Percentiles rank a stretch among this genome's conserved stretches.
Evolutionary conservation across 2,888 invertebrate genomes (phyloP).

Genomic region (Agonum fuliginosum): DNA sequence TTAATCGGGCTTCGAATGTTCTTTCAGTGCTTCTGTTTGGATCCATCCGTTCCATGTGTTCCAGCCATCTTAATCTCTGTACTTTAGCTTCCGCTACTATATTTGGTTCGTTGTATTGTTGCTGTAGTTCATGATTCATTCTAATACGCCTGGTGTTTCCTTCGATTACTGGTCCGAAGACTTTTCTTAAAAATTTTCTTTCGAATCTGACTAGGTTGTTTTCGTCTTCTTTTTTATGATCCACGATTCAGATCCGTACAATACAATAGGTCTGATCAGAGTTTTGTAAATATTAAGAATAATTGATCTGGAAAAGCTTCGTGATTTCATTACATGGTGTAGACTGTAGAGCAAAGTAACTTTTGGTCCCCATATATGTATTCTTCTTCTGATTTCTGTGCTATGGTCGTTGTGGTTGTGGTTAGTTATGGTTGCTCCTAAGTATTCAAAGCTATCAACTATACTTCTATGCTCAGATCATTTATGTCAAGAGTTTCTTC

Average conservation of each 20-base stretch:
- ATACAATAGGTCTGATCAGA: neutral
- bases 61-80: neutral
- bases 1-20: too few relatives aligned
- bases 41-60: too few relatives aligned
- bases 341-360: too few relatives aligned
- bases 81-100: neutral
- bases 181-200: neutral
- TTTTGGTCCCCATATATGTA: too few relatives aligned
- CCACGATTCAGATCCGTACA: too few relatives aligned
- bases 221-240: neutral
- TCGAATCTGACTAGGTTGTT: neutral
- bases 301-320: neutral
- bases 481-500: neutral
- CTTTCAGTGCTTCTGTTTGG: too few relatives aligned
- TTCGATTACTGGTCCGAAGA: too few relatives aligned
- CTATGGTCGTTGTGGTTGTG: neutral
- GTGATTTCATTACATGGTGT: too few relatives aligned
- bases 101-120: neutral
- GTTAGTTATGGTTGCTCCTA: neutral
- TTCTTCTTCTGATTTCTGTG: neutral
- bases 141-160: neutral
- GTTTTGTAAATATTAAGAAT: neutral
- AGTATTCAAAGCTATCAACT: neutral
- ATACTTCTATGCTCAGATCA: neutral
- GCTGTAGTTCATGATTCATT: neutral